A percentile compares a stretch with the other conserved stretches of the same genome.
Conservation (phyloP, 2,888 invertebrate species). For the Ectemnius continuus region DNA sequence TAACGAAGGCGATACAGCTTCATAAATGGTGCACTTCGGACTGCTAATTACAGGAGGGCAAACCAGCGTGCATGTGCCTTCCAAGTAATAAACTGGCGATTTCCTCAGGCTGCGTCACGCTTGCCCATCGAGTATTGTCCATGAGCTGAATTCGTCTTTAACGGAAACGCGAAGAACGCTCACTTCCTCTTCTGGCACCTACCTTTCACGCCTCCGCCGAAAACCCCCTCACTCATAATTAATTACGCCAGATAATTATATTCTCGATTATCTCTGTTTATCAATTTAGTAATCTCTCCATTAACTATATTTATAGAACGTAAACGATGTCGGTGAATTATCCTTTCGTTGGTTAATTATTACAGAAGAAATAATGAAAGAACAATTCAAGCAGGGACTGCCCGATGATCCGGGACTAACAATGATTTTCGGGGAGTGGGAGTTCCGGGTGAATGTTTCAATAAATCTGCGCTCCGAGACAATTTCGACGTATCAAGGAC, state of each 20-base stretch:
- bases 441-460: slow-evolving; percentile 39
- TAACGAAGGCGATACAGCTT: slow-evolving; percentile 60
- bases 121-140: slow-evolving; percentile 59
- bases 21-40: slow-evolving; percentile 65
- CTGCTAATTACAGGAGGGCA: slow-evolving; percentile 62
- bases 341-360: too few species aligned
- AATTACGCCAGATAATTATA: not conserved
- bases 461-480: slow-evolving; percentile 34
- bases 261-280: not conserved
- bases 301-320: too few species aligned
- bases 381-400: too few species aligned
- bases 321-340: too few species aligned
- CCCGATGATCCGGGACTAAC: too few species aligned
- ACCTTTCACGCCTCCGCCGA: not conserved
- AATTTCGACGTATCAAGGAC: slow-evolving; percentile 51
- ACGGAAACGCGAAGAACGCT: slow-evolving; percentile 55
- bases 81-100: slow-evolving; percentile 66
- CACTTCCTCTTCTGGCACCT: slow-evolving; percentile 50
- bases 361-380: too few species aligned
- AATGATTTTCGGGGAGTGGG: slow-evolving; percentile 22
- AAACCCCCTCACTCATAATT: slow-evolving; percentile 8
- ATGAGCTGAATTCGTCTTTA: slow-evolving; percentile 69
- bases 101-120: slow-evolving; percentile 63
- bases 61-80: slow-evolving; percentile 65
- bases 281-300: too few species aligned